A percentile compares a stretch with the other conserved stretches of the same genome.
Conservation (phyloP, 2,113 vertebrate genomes). For the Lamprologus callipterus region DNA sequence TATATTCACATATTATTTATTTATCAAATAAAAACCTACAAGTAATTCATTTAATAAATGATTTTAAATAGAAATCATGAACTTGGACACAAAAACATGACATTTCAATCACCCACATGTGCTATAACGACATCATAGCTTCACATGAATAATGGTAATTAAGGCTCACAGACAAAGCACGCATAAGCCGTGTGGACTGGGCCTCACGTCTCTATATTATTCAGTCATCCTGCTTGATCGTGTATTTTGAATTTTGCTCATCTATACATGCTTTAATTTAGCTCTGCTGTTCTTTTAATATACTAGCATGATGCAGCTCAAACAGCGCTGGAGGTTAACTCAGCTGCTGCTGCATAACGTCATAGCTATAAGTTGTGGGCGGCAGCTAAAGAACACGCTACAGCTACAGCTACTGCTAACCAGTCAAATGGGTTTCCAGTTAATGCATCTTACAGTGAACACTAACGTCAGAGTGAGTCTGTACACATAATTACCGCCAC, state of each 20-base stretch:
- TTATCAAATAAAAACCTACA: neutral
- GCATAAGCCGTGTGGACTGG: neutral
- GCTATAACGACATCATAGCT: neutral
- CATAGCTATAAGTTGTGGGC: slow-evolving; percentile 7
- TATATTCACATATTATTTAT: neutral
- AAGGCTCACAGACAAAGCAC: neutral
- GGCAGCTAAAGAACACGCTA: neutral
- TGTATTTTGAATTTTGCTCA: neutral
- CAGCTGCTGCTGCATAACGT: slow-evolving; percentile 28
- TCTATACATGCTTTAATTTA: neutral
- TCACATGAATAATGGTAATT: neutral
- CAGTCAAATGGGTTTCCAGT: neutral
- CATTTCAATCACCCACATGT: neutral
- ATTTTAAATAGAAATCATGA: neutral
- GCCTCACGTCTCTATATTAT: neutral
- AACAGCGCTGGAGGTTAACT: neutral
- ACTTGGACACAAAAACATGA: neutral
- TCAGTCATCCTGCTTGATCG: neutral
- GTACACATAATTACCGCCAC: neutral
- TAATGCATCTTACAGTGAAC: neutral
- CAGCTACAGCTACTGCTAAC: neutral
- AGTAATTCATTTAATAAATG: neutral
- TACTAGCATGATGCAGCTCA: neutral
- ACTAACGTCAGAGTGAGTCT: neutral
- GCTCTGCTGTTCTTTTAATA: neutral